phyloP scores from a whole-genome alignment of 2,888 invertebrate genomes.

The Coleophora flavipennella region DNA sequence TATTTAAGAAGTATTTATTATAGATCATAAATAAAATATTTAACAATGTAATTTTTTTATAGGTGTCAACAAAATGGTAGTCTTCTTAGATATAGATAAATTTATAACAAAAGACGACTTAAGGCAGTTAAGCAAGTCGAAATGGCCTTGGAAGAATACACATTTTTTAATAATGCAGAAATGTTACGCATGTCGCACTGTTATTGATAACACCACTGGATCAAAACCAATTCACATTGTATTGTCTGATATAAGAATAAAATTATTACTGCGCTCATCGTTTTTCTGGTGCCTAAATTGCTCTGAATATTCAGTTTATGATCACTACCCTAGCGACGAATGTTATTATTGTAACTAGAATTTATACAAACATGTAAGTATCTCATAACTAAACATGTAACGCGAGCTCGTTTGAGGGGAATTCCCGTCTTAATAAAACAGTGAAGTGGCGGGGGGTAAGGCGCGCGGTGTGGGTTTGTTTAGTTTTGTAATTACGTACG shows the following conservation, averaged over 20 bases:
- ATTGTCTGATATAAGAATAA: conserved; percentile 1
- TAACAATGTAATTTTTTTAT: background rate
- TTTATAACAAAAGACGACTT: conserved; percentile 3
- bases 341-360: background rate
- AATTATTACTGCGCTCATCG: background rate
- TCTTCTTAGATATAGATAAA: conserved; percentile 2
- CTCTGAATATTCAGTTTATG: background rate
- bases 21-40: background rate
- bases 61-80: background rate
- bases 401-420: background rate
- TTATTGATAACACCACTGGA: background rate
- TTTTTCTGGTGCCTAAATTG: background rate
- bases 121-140: conserved; percentile 1
- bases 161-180: conserved; percentile 1
- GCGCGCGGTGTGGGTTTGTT: too few species aligned
- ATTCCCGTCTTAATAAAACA: background rate
- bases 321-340: background rate
- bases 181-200: conserved; percentile 2
- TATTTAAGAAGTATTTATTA: too few species aligned
- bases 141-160: conserved; percentile 3
- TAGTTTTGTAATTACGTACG: too few species aligned
- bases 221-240: background rate
- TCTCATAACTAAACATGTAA: background rate
- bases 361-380: background rate
- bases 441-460: background rate